A percentile compares a stretch with the other conserved stretches of the same genome.
Evolutionary conservation across 2,888 invertebrate genomes (phyloP).

Genomic region (Anagyrus pseudococci): DNA sequence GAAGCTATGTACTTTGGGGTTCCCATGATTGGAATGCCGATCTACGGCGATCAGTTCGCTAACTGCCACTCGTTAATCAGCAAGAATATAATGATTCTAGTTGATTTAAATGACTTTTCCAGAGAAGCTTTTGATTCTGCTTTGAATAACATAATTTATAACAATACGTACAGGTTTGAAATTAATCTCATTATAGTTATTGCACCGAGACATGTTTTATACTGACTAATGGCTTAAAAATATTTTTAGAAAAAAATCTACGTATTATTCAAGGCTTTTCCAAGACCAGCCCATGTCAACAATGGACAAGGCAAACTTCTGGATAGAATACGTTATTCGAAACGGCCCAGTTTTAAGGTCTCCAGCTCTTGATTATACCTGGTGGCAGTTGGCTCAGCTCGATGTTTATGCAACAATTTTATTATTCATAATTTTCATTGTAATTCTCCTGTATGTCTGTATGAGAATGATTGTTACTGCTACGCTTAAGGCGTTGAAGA

Average conservation of each 20-base stretch:
- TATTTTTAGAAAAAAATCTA: neutral
- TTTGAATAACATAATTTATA: constrained; percentile 55
- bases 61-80: constrained; percentile 44
- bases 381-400: constrained; percentile 60
- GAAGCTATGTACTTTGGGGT: constrained; percentile 47
- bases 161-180: constrained; percentile 41
- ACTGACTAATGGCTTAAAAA: no score
- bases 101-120: constrained; percentile 48
- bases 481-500: no score
- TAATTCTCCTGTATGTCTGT: no score
- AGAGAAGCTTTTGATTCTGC: constrained; percentile 53
- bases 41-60: constrained; percentile 48
- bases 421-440: constrained; percentile 41
- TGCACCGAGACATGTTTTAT: no score
- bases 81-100: constrained; percentile 41
- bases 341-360: constrained; percentile 61
- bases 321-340: constrained; percentile 71
- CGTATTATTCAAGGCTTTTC: constrained; percentile 24
- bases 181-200: no score
- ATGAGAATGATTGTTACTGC: no score
- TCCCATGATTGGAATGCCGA: constrained; percentile 49
- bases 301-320: constrained; percentile 69
- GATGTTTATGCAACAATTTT: constrained; percentile 66
- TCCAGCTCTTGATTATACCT: constrained; percentile 57
- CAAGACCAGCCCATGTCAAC: constrained; percentile 67